These are phyloP conservation scores for Gila orcuttii DNA, from an alignment of 2,113 vertebrate genomes.

Conservation along the genomic window DNA sequence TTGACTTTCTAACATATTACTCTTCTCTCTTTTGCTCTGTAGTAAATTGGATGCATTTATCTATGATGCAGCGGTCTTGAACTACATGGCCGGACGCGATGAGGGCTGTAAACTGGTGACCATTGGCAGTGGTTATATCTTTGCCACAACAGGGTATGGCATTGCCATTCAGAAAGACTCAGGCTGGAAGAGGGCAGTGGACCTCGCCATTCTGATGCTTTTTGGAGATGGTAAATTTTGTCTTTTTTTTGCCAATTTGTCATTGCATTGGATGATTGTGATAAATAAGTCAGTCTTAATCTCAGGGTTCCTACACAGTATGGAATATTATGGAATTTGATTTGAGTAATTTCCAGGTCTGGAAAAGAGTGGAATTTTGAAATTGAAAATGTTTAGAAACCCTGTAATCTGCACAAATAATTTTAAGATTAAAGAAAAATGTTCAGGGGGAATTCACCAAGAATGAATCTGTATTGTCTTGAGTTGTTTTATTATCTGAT, in stretches of 20 bases:
- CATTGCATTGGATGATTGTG: neutral
- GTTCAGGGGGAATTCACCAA: neutral
- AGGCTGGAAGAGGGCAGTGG: conserved; percentile 95
- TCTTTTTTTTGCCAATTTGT: neutral
- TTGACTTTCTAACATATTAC: conserved; percentile 34
- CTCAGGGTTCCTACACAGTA: too few species aligned
- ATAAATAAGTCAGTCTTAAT: neutral
- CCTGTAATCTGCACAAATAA: neutral
- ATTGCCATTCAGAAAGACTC: conserved; percentile 99
- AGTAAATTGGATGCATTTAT: conserved; percentile 99
- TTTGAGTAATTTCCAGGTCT: too few species aligned
- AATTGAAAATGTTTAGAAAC: too few species aligned
- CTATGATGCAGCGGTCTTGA: conserved; percentile 97
- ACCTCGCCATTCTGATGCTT: conserved; percentile 95
- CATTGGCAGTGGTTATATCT: conserved; percentile 97
- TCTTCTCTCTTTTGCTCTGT: conserved; percentile 44
- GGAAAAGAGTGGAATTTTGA: too few species aligned
- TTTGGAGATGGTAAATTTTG: conserved; percentile 92
- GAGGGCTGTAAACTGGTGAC: conserved; percentile 98
- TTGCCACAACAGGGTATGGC: conserved; percentile 96
- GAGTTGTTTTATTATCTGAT: neutral
- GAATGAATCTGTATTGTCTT: neutral
- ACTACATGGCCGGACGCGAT: conserved; percentile 98
- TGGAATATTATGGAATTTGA: too few species aligned
- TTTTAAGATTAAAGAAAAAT: neutral